Evolutionary conservation across 1,140 invertebrate genomes (phyloP).

Genomic region (Plutomurus gul): DNA sequence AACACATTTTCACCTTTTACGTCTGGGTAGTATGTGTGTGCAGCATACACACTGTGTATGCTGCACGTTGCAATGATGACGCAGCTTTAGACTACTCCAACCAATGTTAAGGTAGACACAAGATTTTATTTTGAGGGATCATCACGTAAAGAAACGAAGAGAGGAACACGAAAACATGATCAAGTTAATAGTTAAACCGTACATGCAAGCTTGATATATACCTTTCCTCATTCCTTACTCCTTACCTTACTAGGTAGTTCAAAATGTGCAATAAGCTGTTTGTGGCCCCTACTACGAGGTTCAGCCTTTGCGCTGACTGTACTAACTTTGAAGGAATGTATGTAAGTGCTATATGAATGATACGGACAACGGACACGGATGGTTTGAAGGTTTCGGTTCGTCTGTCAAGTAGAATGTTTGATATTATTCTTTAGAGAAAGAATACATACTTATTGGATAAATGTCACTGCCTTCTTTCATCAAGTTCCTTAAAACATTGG

Average conservation of each 20-base stretch:
- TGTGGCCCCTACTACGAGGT: too few relatives aligned
- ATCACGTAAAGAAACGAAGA: neutral
- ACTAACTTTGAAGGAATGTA: too few relatives aligned
- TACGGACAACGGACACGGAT: neutral
- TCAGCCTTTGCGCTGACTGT: too few relatives aligned
- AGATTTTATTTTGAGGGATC: neutral
- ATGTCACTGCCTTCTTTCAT: too few relatives aligned
- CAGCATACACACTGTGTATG: neutral
- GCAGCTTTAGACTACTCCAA: neutral
- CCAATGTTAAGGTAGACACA: neutral
- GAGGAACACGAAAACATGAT: neutral
- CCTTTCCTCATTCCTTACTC: too few relatives aligned
- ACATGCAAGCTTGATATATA: too few relatives aligned
- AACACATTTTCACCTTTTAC: too few relatives aligned
- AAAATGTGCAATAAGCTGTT: too few relatives aligned
- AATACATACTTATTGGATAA: neutral
- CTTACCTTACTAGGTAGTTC: too few relatives aligned
- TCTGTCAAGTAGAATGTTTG: neutral
- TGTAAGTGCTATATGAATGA: too few relatives aligned
- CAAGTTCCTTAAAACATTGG: too few relatives aligned
- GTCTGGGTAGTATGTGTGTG: neutral
- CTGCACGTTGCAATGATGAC: neutral
- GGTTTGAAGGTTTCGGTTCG: conserved; percentile 1
- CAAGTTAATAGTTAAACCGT: too few relatives aligned
- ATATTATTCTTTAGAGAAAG: neutral